Conservation (phyloP, 2,797 vertebrate species). For the Rhinichthys osculus region DNA sequence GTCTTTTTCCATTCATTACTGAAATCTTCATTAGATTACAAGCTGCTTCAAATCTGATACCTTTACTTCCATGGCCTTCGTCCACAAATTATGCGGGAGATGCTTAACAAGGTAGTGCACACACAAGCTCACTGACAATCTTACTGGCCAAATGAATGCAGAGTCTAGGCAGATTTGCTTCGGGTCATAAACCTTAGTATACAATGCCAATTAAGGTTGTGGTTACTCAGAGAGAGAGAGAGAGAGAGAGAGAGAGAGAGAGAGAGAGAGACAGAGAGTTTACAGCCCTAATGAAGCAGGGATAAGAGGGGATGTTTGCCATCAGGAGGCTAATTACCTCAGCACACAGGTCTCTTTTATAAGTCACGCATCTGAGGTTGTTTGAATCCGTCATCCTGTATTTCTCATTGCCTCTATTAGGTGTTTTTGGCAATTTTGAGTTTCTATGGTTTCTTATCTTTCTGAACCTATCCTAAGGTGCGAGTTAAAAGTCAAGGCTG, state of each 20-base stretch:
- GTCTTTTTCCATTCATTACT: constrained; percentile 46
- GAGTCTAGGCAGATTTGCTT: constrained; percentile 65
- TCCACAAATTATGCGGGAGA: constrained; percentile 67
- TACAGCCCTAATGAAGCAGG: constrained; percentile 42
- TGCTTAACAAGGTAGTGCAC: constrained; percentile 61
- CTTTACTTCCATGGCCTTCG: constrained; percentile 65
- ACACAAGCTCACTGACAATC: constrained; percentile 46
- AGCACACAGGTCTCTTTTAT: constrained; percentile 39
- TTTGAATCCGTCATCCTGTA: background rate
- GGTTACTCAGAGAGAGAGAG: constrained; percentile 55
- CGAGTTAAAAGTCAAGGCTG: constrained; percentile 20
- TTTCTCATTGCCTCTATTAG: background rate
- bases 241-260: constrained; percentile 33
- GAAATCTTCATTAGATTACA: constrained; percentile 66
- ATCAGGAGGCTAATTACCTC: constrained; percentile 43
- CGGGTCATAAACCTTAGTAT: constrained; percentile 67
- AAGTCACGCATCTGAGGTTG: constrained; percentile 22
- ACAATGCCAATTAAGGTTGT: constrained; percentile 68
- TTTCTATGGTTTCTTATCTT: constrained; percentile 24
- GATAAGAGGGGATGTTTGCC: constrained; percentile 44
- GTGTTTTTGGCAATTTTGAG: background rate
- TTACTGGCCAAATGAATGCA: constrained; percentile 67
- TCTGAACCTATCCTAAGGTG: constrained; percentile 3
- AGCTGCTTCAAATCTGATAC: constrained; percentile 67
- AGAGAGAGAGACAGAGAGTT: constrained; percentile 33